phyloP scores from a whole-genome alignment of 2,797 vertebrate genomes.

The Glossophaga mutica region DNA sequence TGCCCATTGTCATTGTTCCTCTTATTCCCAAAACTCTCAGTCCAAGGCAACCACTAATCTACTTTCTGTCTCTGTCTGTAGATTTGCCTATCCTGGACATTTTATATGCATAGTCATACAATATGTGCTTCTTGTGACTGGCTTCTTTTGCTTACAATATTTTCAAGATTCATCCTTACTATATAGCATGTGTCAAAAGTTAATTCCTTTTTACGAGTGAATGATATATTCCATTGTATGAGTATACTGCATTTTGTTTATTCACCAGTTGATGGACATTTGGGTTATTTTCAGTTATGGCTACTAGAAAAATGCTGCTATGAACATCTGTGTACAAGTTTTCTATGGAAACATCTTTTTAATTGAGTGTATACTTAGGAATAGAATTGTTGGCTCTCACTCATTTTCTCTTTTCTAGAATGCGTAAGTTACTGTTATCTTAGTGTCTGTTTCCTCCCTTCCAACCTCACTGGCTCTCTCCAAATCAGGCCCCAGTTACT shows the following conservation, averaged over 20 bases:
- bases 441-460: not conserved
- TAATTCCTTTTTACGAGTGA: not conserved
- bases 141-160: not conserved
- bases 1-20: not conserved
- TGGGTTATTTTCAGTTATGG: not conserved
- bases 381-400: slow-evolving; percentile 18
- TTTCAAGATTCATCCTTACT: not conserved
- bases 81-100: not conserved
- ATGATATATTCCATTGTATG: not conserved
- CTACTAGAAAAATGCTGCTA: not conserved
- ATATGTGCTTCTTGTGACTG: not conserved
- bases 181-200: not conserved
- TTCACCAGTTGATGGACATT: not conserved
- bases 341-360: not conserved
- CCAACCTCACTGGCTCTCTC: not conserved
- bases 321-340: not conserved
- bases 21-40: not conserved
- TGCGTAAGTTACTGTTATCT: slow-evolving; percentile 1
- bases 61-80: not conserved
- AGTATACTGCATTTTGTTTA: not conserved
- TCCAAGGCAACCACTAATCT: not conserved
- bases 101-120: not conserved
- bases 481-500: not conserved
- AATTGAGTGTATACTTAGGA: not conserved
- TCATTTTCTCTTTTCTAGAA: not conserved